Base-by-base conservation (phyloP, 2,888 invertebrate genomes). In the Cecidostiba fungosa region DNA sequence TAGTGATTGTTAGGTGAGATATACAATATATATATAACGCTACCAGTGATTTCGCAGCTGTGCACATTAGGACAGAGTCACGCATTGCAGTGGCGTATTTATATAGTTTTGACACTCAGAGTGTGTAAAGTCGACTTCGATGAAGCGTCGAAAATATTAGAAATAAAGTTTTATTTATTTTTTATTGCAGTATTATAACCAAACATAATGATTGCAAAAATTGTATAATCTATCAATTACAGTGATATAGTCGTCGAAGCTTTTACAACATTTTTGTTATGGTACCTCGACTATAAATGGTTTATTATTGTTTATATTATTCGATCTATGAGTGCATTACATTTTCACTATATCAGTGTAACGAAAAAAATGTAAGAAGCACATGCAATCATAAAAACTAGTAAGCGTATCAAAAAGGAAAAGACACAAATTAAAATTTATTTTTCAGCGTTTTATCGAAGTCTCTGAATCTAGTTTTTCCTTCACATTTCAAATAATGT, bases 31-130 rank as follows among this genome's bases (percentile, higher is more conserved):
- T 81, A 77, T 77, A 82, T 76, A 87, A 82, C 66, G 88, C 91
- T 91, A 91, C 62, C 88, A 88, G 90, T 89, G 89, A 89, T 88
- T 88, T 90, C 83, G 87, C 88, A 91, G 91, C 91, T 91, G 92
- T 91, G 91, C 91, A 91, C 92, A 92, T 91, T 78, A 86, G 82
- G 73, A 87, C 70, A 82, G 69, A 81, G 59, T 87, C 78, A 85
- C 85, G 73, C 76, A 80, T 78, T 87, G 59, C 84, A 84, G 78
- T 87, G 72, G 85, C 82, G 70, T 76, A 12, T 84, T 74, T 19
- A n/a, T n/a, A 72, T 14, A 72, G 39, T 74, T 74, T 79, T 23
- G 50, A 59, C 77, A 32, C 50, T 83, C 47, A 39, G 23, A 76
- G 73, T 77, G 73, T 77, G 50, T 69, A 43, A 77, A n/a, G 43